Percentiles rank a stretch among this genome's conserved stretches.
Evolutionary conservation across 2,113 vertebrate genomes (phyloP).

Genomic region (Thinocorus orbignyianus): DNA sequence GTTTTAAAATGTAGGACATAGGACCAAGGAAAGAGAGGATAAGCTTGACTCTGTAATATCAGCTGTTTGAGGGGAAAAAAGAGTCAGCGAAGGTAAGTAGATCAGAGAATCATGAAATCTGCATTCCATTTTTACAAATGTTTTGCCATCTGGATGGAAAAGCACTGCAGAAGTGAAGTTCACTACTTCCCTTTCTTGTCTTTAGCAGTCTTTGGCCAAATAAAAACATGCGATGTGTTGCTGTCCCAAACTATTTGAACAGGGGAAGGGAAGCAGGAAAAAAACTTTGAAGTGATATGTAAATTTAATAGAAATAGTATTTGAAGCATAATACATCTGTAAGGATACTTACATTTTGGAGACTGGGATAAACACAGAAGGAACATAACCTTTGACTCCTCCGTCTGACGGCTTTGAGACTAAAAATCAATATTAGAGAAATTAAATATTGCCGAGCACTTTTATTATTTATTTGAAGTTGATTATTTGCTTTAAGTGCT

Average conservation of each 20-base stretch:
- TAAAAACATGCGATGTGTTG: neutral
- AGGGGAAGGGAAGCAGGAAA: neutral
- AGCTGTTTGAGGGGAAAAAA: neutral
- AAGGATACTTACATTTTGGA: conserved; percentile 88
- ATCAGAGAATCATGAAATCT: neutral
- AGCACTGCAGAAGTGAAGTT: neutral
- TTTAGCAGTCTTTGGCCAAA: neutral
- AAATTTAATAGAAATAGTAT: neutral
- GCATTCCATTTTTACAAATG: neutral
- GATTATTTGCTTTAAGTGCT: neutral
- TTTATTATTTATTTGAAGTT: neutral
- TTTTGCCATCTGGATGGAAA: neutral
- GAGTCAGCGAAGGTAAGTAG: neutral
- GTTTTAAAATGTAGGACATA: neutral
- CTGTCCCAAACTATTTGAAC: neutral
- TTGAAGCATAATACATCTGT: neutral
- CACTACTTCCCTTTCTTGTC: neutral
- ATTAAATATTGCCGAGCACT: neutral
- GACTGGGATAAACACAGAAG: conserved; percentile 90
- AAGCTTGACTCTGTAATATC: neutral
- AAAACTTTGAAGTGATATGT: neutral
- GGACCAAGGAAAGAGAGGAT: neutral
- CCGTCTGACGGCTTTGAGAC: conserved; percentile 79
- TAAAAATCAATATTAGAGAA: conserved; percentile 33
- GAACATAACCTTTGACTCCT: conserved; percentile 85